Conservation (phyloP, 2,797 vertebrate species). For the Hephaestus fuliginosus region DNA sequence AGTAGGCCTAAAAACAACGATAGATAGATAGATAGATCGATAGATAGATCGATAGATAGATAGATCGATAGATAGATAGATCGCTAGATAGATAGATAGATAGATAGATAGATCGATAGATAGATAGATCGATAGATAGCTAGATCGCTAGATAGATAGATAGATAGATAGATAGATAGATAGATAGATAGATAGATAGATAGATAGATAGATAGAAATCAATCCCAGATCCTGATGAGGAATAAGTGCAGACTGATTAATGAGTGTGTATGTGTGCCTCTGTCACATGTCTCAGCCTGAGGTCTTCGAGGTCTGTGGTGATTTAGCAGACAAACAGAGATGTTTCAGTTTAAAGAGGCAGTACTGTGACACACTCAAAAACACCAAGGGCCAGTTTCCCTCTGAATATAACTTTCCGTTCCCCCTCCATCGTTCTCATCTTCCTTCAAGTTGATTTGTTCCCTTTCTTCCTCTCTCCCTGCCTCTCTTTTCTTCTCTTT, state of each 20-base stretch:
- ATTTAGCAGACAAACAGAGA: slow-evolving; percentile 36
- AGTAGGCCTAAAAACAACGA: no score
- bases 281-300: slow-evolving; percentile 51
- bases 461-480: not conserved
- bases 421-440: not conserved
- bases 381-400: slow-evolving; percentile 13
- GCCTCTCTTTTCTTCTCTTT: not conserved
- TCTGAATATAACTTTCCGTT: slow-evolving; percentile 27
- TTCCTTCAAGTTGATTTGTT: not conserved
- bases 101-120: not conserved
- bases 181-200: slow-evolving; percentile 13
- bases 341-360: slow-evolving; percentile 42
- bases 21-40: not conserved
- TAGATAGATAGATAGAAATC: slow-evolving; percentile 43
- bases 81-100: not conserved
- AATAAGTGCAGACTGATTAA: slow-evolving; percentile 32
- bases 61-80: not conserved
- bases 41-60: not conserved
- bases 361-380: slow-evolving; percentile 26
- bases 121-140: not conserved
- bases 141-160: not conserved
- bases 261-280: not conserved
- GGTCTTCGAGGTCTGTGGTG: slow-evolving; percentile 42
- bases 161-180: slow-evolving; percentile 1
- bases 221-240: slow-evolving; percentile 52